A percentile compares a stretch with the other conserved stretches of the same genome.
phyloP scores from a whole-genome alignment of 2,113 vertebrate genomes.

The Columbina picui region DNA sequence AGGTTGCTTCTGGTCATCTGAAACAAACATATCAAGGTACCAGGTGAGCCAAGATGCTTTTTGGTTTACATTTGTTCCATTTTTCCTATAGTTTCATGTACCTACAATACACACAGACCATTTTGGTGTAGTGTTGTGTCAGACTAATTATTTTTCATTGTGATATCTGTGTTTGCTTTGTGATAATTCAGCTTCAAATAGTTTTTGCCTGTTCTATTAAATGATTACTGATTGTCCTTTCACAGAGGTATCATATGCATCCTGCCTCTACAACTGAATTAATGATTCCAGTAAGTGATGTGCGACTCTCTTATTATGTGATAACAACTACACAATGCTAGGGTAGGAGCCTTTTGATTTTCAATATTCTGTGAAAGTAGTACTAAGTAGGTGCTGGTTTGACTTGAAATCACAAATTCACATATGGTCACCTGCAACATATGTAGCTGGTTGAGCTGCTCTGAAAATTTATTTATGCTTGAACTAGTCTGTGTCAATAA shows the following conservation, averaged over 20 bases:
- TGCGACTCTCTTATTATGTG: background rate
- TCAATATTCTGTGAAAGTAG: background rate
- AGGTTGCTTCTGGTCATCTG: background rate
- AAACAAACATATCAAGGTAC: background rate
- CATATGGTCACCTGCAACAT: background rate
- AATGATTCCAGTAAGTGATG: background rate
- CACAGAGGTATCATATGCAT: background rate
- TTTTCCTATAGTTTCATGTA: background rate
- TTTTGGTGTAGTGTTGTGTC: background rate
- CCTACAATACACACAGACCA: background rate
- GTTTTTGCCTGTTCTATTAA: background rate
- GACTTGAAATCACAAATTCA: background rate
- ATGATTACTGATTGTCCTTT: background rate
- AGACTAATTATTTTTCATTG: background rate
- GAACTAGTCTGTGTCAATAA: background rate
- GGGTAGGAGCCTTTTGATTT: background rate
- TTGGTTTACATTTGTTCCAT: background rate
- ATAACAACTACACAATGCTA: background rate
- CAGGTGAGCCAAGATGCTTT: background rate
- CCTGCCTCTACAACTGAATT: background rate
- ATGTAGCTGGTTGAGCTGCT: background rate
- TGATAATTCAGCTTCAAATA: background rate
- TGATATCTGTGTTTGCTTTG: fast-evolving
- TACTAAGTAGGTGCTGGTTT: background rate
- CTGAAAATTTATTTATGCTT: background rate